phyloP scores from a whole-genome alignment of 2,113 vertebrate genomes.

The Sprattus sprattus region DNA sequence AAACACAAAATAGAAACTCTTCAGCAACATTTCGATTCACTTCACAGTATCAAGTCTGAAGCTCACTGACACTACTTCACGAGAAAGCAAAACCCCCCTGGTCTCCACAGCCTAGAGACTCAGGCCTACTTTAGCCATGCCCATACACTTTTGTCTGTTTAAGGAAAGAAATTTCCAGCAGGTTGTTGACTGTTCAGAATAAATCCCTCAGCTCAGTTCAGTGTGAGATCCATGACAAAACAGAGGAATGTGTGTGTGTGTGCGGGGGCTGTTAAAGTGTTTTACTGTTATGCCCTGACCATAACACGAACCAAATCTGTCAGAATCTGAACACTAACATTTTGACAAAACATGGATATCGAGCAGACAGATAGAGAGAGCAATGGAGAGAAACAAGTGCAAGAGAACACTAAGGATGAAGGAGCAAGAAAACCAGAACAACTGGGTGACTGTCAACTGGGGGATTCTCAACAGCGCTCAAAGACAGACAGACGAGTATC shows the following conservation, averaged over 20 bases:
- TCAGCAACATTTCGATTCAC: background rate
- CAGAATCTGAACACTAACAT: background rate
- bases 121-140: conserved; percentile 37
- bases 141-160: background rate
- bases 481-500: background rate
- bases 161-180: conserved; percentile 28
- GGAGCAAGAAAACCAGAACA: conserved; percentile 1
- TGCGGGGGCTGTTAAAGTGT: background rate
- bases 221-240: conserved; percentile 54
- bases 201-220: conserved; percentile 38
- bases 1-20: background rate
- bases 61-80: background rate
- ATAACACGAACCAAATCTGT: background rate
- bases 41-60: background rate
- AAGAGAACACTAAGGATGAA: conserved; percentile 9
- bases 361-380: conserved; percentile 16
- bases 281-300: background rate
- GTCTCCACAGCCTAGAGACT: background rate
- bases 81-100: background rate
- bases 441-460: background rate
- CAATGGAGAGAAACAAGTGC: conserved; percentile 9
- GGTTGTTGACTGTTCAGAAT: conserved; percentile 60
- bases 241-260: conserved; percentile 54
- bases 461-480: background rate
- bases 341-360: conserved; percentile 13